Base-by-base conservation (phyloP, 1,140 invertebrate species). In the Matsumurasca onukii region DNA sequence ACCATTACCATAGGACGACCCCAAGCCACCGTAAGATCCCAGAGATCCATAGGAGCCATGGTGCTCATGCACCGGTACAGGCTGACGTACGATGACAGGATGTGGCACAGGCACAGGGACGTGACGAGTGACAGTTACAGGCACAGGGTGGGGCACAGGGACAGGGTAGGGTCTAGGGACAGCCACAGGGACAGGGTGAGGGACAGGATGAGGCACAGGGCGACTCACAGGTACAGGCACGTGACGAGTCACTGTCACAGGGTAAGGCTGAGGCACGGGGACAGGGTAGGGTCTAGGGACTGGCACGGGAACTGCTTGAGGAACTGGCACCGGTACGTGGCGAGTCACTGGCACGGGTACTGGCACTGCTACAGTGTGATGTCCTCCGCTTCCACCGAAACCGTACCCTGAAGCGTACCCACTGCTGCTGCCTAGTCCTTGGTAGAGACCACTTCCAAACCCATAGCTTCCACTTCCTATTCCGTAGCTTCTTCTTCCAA, bases 41-140 rank as follows among this genome's bases (percentile, higher is more conserved):
- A 52, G 49, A 59, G 55, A 59, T 25, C 55, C 55, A 25, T 12
- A 12, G 25, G 22, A 59, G 29, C 45, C 29, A 22, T 59, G 34
- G 31, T 59, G 57, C 22, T 57, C 20, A 25, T 22, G 22, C n/a
- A 68, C 57, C 13, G 59, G 31, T 76, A 91, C 91, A 17, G 89
- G 90, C 20, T 91, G 87, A 66, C 88, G 86, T 12, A 91, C 89
- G 0, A 70, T 67, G 27, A 71, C 69, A 0, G 73, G 72, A 24
- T 72, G 70, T 51, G 63, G 64, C 15, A 70, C 49, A 0, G 69
- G 65, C 3, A 66, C 55, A 13, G 63, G 64, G 22, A 68, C 67
- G 1, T 31, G 57, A 22, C 67, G 24, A 22, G 69, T 68, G 22
- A 74, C 71, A 20, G 69, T 66, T 3, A 74, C 73, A 49, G 69